A percentile compares a stretch with the other conserved stretches of the same genome.
phyloP scores from a whole-genome alignment of 2,888 invertebrate species.

The Pecten maximus region DNA sequence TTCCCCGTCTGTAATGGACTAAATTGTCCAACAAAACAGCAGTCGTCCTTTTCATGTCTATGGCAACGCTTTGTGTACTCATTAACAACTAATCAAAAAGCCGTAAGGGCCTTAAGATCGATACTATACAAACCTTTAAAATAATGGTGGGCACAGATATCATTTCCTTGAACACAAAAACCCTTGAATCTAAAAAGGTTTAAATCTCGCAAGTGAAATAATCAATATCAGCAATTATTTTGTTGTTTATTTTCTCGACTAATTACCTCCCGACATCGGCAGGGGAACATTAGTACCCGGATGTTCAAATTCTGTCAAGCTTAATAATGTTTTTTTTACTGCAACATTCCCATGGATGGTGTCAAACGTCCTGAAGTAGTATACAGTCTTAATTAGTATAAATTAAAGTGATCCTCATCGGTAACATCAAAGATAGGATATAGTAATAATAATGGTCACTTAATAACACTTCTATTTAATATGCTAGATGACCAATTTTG shows the following conservation, averaged over 20 bases:
- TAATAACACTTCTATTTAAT: too few relatives aligned
- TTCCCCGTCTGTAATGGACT: neutral
- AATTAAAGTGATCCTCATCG: too few relatives aligned
- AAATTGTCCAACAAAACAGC: neutral
- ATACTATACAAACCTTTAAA: neutral
- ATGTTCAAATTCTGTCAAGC: neutral
- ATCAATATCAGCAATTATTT: neutral
- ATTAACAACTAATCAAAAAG: neutral
- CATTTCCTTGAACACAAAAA: neutral
- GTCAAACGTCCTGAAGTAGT: too few relatives aligned
- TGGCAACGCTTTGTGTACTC: neutral
- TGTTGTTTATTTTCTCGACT: conserved; percentile 28
- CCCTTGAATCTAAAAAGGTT: conserved; percentile 21
- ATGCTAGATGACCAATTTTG: too few relatives aligned
- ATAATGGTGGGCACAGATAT: neutral
- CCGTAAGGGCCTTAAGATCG: neutral
- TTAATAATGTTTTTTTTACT: neutral
- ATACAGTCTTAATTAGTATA: too few relatives aligned
- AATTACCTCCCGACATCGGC: neutral
- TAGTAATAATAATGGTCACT: too few relatives aligned
- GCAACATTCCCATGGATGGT: neutral
- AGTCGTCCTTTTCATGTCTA: neutral
- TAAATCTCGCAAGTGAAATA: conserved; percentile 10
- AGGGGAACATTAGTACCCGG: conserved; percentile 5
- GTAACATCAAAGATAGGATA: too few relatives aligned